phyloP scores from a whole-genome alignment of 1,140 invertebrate species.

The Epicauta chinensis region DNA sequence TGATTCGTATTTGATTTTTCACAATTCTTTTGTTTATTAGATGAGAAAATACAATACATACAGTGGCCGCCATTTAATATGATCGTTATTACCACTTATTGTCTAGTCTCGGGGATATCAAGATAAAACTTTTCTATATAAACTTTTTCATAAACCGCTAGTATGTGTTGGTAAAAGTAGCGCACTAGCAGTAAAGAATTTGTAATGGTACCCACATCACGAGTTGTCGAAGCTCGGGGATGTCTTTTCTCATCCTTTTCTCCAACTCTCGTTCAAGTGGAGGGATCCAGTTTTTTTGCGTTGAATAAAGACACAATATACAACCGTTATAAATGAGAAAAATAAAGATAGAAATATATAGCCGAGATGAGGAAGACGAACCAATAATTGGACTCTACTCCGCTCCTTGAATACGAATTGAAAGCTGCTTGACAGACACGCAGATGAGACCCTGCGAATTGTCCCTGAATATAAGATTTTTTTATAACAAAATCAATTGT shows the following conservation, averaged over 20 bases:
- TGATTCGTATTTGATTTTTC: slow-evolving; percentile 34
- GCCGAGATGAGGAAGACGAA: slow-evolving; percentile 16
- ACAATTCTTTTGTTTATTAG: slow-evolving; percentile 36
- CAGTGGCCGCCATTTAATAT: not conserved
- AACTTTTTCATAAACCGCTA: slow-evolving; percentile 2
- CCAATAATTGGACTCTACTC: slow-evolving; percentile 35
- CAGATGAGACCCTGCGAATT: slow-evolving; percentile 26
- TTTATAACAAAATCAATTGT: no score
- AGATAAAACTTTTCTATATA: not conserved
- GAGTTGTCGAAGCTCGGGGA: slow-evolving; percentile 23
- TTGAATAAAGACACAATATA: no score
- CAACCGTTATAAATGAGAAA: slow-evolving; percentile 7
- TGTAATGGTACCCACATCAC: slow-evolving; percentile 20
- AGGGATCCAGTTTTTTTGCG: slow-evolving; percentile 2
- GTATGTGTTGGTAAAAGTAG: slow-evolving; percentile 5
- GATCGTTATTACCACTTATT: no score
- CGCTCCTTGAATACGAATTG: slow-evolving; percentile 34
- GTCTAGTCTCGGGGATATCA: no score
- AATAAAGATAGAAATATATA: slow-evolving; percentile 8
- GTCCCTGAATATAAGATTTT: not conserved
- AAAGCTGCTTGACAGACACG: slow-evolving; percentile 26
- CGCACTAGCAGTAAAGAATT: slow-evolving; percentile 12
- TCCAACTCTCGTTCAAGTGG: slow-evolving; percentile 2
- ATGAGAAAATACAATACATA: slow-evolving; percentile 23
- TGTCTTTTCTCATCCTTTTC: not conserved